phyloP scores from a whole-genome alignment of 2,113 vertebrate species.

The Nestor notabilis region DNA sequence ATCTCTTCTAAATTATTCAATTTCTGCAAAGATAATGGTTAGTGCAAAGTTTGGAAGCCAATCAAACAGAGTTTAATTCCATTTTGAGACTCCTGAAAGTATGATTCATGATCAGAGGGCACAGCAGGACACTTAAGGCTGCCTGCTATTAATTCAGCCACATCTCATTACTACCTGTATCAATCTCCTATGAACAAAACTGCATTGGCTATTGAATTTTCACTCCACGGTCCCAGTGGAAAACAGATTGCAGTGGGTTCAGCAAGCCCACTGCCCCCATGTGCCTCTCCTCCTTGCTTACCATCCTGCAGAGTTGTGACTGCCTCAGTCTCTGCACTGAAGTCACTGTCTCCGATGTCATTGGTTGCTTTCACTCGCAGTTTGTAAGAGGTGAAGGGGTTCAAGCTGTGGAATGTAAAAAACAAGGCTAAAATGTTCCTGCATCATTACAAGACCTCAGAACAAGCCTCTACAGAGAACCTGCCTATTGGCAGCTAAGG shows the following conservation, averaged over 20 bases:
- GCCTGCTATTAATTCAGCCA: slow-evolving; percentile 5
- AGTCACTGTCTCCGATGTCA: slow-evolving; percentile 91
- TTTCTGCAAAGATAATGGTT: slow-evolving; percentile 72
- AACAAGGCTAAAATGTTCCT: background rate
- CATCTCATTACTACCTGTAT: slow-evolving; percentile 12
- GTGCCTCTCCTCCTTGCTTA: slow-evolving; percentile 62
- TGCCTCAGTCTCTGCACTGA: slow-evolving; percentile 86
- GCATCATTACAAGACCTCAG: background rate
- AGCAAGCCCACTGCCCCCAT: background rate
- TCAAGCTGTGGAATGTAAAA: slow-evolving; percentile 75
- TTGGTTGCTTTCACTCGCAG: slow-evolving; percentile 95
- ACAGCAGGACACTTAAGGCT: background rate
- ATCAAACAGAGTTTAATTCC: slow-evolving; percentile 58
- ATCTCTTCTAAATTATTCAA: slow-evolving; percentile 72
- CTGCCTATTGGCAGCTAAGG: background rate
- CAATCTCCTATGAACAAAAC: background rate
- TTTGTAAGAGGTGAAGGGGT: slow-evolving; percentile 93
- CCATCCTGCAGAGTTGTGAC: slow-evolving; percentile 94
- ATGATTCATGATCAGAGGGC: slow-evolving; percentile 55
- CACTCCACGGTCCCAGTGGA: background rate
- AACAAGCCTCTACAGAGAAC: background rate
- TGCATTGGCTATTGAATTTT: background rate
- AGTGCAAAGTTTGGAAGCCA: slow-evolving; percentile 63
- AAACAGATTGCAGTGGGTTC: background rate
- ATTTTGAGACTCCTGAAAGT: slow-evolving; percentile 55